A percentile compares a stretch with the other conserved stretches of the same genome.
phyloP scores from a whole-genome alignment of 2,888 invertebrate species.

The Leptinotarsa tumamoca region DNA sequence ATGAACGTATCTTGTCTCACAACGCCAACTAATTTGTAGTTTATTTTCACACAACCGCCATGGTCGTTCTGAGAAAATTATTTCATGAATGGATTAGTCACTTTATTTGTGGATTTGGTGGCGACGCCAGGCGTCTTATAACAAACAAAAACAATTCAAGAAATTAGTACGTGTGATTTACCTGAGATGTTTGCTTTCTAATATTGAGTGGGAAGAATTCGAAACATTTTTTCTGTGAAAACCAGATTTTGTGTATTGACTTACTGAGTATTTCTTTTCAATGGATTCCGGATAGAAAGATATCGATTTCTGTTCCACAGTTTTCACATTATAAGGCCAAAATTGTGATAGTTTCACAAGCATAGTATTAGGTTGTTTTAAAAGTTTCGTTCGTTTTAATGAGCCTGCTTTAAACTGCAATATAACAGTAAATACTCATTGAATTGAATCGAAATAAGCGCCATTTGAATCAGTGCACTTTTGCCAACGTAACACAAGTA shows the following conservation, averaged over 20 bases:
- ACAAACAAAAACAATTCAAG: conserved; percentile 20
- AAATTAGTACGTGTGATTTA: background rate
- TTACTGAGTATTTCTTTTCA: too few species aligned
- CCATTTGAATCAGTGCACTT: too few species aligned
- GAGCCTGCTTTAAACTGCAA: too few species aligned
- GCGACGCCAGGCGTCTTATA: conserved; percentile 25
- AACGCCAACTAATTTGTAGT: conserved; percentile 21
- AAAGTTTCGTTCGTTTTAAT: too few species aligned
- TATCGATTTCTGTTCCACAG: too few species aligned
- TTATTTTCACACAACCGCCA: conserved; percentile 22
- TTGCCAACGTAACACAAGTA: too few species aligned
- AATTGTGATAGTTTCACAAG: too few species aligned
- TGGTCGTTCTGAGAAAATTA: conserved; percentile 28
- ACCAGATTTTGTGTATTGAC: background rate
- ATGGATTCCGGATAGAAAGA: too few species aligned
- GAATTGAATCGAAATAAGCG: too few species aligned
- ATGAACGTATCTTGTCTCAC: conserved; percentile 10
- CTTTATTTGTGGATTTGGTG: conserved; percentile 28
- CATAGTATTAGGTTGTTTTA: too few species aligned
- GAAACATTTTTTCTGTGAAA: background rate
- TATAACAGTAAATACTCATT: too few species aligned
- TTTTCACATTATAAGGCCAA: too few species aligned
- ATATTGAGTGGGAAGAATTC: background rate
- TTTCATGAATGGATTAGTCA: conserved; percentile 28
- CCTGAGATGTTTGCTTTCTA: background rate